These are phyloP conservation scores for Semicossyphus pulcher DNA, from an alignment of 2,113 vertebrate species.

Conservation along the genomic window DNA sequence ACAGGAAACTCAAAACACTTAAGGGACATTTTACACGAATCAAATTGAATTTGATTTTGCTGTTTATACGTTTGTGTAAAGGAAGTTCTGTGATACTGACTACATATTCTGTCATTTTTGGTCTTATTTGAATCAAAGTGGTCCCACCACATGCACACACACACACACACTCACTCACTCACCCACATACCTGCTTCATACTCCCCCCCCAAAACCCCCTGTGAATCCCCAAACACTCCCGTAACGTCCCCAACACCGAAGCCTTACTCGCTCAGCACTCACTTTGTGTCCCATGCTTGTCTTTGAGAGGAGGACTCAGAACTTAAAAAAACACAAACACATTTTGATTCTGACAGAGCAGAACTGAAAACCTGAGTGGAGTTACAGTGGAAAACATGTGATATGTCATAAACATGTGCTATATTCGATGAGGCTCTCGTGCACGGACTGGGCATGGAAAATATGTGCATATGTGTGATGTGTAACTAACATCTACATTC, in stretches of 20 bases:
- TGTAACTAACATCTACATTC: conserved; percentile 33
- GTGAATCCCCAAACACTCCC: not conserved
- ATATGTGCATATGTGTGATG: conserved; percentile 46
- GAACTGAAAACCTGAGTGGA: conserved; percentile 80
- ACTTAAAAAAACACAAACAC: conserved; percentile 24
- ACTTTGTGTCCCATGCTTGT: conserved; percentile 16
- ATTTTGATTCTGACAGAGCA: conserved; percentile 59
- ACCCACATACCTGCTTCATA: conserved; percentile 11
- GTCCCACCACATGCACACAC: conserved; percentile 10
- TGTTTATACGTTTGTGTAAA: not conserved
- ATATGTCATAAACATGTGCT: conserved; percentile 67
- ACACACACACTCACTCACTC: not conserved
- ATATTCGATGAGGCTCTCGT: conserved; percentile 57
- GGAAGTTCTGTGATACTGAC: not conserved
- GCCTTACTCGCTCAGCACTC: conserved; percentile 6
- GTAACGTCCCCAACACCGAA: conserved; percentile 14
- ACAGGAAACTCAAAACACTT: too few relatives aligned
- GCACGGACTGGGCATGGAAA: conserved; percentile 47
- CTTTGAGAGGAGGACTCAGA: conserved; percentile 51
- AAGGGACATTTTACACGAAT: too few relatives aligned
- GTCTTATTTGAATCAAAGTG: conserved; percentile 40
- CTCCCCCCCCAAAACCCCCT: not conserved
- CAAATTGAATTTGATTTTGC: not conserved
- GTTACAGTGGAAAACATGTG: conserved; percentile 68
- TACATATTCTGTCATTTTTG: conserved; percentile 45